phyloP scores from a whole-genome alignment of 2,888 invertebrate species.

The Rhimphoctona megacephalus region DNA sequence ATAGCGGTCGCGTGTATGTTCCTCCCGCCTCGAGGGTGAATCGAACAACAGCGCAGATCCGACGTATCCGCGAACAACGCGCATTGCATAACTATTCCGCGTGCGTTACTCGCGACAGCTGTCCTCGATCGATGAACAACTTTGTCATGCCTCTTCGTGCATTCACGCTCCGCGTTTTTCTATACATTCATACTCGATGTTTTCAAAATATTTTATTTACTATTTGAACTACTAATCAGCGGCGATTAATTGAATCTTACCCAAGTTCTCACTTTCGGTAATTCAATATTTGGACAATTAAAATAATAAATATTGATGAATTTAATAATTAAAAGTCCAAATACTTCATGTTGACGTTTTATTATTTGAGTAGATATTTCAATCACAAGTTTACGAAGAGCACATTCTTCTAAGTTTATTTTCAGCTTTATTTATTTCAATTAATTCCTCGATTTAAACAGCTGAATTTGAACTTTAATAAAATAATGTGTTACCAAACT shows the following conservation, averaged over 20 bases:
- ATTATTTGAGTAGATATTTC: background rate
- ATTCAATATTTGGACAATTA: background rate
- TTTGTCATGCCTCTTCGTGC: constrained; percentile 9
- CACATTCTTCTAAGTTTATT: background rate
- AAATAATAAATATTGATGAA: background rate
- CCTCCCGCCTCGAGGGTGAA: constrained; percentile 39
- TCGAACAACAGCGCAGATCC: constrained; percentile 43
- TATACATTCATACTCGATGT: background rate
- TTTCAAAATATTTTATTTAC: background rate
- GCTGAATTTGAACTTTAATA: background rate
- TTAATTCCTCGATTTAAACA: background rate
- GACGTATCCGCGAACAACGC: constrained; percentile 44
- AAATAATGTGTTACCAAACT: background rate
- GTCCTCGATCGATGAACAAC: constrained; percentile 57
- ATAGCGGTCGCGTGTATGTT: constrained; percentile 50
- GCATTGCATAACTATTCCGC: constrained; percentile 63
- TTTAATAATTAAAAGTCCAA: background rate
- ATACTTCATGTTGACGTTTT: background rate
- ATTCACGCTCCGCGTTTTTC: background rate
- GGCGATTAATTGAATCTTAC: background rate
- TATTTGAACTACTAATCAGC: background rate
- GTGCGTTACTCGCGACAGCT: constrained; percentile 62
- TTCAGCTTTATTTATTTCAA: background rate
- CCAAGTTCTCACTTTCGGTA: background rate
- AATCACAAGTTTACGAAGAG: background rate